Percentiles rank a stretch among this genome's conserved stretches.
phyloP scores from a whole-genome alignment of 2,888 invertebrate genomes.

The Ctena decussata region DNA sequence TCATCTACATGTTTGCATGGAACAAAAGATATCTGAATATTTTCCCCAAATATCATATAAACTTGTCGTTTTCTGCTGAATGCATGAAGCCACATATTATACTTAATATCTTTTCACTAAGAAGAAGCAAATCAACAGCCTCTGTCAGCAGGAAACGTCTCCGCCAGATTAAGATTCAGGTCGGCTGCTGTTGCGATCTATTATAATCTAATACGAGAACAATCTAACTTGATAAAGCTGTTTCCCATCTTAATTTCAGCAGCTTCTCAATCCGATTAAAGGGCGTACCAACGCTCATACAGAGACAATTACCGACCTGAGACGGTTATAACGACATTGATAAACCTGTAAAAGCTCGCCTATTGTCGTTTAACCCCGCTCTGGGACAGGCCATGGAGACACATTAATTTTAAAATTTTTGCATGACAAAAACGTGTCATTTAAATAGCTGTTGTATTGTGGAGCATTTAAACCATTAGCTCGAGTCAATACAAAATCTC shows the following conservation, averaged over 20 bases:
- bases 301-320: neutral
- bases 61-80: too few relatives aligned
- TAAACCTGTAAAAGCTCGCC: neutral
- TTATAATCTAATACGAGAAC: neutral
- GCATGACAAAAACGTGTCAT: slow-evolving; percentile 28
- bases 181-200: neutral
- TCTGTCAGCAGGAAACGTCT: too few relatives aligned
- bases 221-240: slow-evolving; percentile 42
- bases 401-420: slow-evolving; percentile 48
- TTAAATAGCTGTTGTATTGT: slow-evolving; percentile 36
- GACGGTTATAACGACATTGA: neutral
- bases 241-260: slow-evolving; percentile 38
- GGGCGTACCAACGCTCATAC: slow-evolving; percentile 15
- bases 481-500: slow-evolving; percentile 52
- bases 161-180: neutral
- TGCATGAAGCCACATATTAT: too few relatives aligned
- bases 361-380: slow-evolving; percentile 42
- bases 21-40: too few relatives aligned
- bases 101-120: too few relatives aligned
- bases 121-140: too few relatives aligned
- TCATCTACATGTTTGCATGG: too few relatives aligned
- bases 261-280: slow-evolving; percentile 38
- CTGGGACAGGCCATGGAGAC: slow-evolving; percentile 14
- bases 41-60: too few relatives aligned
- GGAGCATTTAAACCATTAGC: slow-evolving; percentile 56